A percentile compares a stretch with the other conserved stretches of the same genome.
Conservation (phyloP, 2,888 invertebrate genomes). For the Rhaphigaster nebulosa region DNA sequence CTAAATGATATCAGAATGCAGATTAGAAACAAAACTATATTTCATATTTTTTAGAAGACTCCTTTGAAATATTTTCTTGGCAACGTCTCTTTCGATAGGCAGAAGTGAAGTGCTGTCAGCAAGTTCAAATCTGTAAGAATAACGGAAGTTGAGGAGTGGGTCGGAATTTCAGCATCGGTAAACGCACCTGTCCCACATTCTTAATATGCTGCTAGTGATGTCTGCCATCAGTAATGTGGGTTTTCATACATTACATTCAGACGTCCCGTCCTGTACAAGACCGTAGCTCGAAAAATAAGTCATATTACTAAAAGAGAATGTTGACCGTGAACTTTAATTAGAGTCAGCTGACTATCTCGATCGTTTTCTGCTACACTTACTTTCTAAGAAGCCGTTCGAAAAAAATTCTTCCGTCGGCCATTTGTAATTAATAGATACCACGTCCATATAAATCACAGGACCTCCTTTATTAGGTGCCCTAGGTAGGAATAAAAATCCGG, state of each 20-base stretch:
- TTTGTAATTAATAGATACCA: conserved; percentile 15
- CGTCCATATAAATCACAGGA: neutral
- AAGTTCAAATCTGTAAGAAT: neutral
- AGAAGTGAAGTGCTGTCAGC: too few relatives aligned
- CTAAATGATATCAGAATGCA: too few relatives aligned
- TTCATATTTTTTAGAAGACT: too few relatives aligned
- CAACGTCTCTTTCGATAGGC: too few relatives aligned
- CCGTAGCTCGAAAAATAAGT: neutral
- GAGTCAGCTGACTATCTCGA: neutral
- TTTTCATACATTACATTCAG: neutral
- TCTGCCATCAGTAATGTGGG: neutral
- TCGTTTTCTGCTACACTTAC: neutral
- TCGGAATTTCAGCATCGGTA: neutral
- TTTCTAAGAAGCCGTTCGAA: neutral
- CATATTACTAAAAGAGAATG: neutral
- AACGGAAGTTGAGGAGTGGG: neutral
- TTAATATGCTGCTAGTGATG: neutral
- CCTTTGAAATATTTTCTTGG: too few relatives aligned
- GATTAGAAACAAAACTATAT: too few relatives aligned
- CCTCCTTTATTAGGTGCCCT: neutral
- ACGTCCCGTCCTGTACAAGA: neutral
- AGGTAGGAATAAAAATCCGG: neutral
- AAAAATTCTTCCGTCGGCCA: conserved; percentile 2
- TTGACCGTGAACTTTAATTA: neutral
- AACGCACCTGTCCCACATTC: neutral